Percentiles rank a stretch among this genome's conserved stretches.
Conservation (phyloP, 2,113 vertebrate genomes). For the Glareola pratincola region DNA sequence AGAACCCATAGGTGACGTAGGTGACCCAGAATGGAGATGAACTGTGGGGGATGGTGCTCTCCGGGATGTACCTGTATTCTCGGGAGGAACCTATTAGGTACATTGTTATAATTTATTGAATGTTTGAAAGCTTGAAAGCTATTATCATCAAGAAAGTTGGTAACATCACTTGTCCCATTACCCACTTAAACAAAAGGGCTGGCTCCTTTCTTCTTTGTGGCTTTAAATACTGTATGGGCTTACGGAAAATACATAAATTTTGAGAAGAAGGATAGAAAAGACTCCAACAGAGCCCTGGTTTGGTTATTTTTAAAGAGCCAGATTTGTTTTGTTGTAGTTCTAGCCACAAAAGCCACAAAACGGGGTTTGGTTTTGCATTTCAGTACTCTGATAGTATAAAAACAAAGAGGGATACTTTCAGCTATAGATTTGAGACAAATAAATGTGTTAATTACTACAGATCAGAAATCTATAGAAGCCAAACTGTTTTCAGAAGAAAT, state of each 20-base stretch:
- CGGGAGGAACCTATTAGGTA: slow-evolving; percentile 92
- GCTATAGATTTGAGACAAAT: neutral
- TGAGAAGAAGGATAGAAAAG: neutral
- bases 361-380: slow-evolving; percentile 12
- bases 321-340: neutral
- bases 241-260: neutral
- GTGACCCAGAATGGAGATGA: slow-evolving; percentile 84
- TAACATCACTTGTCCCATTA: slow-evolving; percentile 9
- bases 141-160: slow-evolving; percentile 40
- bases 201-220: neutral
- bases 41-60: slow-evolving; percentile 88
- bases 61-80: slow-evolving; percentile 89
- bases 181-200: slow-evolving; percentile 47
- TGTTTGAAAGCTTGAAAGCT: slow-evolving; percentile 46
- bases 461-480: neutral
- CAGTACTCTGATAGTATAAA: neutral
- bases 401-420: neutral
- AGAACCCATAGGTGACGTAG: slow-evolving; percentile 84
- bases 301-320: neutral
- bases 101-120: slow-evolving; percentile 76
- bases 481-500: slow-evolving; percentile 19
- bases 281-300: neutral
- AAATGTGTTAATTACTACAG: neutral
- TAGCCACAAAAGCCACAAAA: slow-evolving; percentile 2
- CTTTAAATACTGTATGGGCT: neutral